phyloP scores from a whole-genome alignment of 2,113 vertebrate genomes.

The Nyctibius bracteatus region DNA sequence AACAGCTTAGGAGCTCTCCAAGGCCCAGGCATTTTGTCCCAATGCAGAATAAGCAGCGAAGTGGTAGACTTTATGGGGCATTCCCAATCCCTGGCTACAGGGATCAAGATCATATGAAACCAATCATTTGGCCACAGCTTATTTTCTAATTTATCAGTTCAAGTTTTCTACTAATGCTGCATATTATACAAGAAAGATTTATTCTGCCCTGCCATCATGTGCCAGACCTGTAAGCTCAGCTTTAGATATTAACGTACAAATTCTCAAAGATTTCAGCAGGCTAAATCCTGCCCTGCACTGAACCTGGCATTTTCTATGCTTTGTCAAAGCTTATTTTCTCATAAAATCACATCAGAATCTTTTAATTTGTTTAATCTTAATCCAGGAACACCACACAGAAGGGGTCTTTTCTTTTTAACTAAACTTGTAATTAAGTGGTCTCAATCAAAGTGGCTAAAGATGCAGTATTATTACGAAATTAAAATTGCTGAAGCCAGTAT shows the following conservation, averaged over 20 bases:
- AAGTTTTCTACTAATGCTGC: neutral
- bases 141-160: neutral
- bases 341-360: neutral
- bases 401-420: neutral
- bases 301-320: neutral
- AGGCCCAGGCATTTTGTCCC: neutral
- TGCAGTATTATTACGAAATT: neutral
- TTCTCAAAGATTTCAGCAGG: neutral
- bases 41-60: neutral
- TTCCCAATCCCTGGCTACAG: neutral
- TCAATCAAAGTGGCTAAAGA: neutral
- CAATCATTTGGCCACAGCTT: neutral
- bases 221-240: neutral
- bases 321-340: neutral
- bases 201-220: neutral
- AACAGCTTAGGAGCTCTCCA: neutral
- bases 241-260: neutral
- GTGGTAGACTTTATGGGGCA: neutral
- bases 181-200: neutral
- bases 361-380: neutral
- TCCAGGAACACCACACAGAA: neutral
- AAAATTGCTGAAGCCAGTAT: neutral
- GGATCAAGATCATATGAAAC: neutral
- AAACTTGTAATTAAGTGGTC: neutral
- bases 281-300: neutral